These are phyloP conservation scores for Pteria penguin DNA, from an alignment of 2,888 invertebrate species.

Conservation along the genomic window DNA sequence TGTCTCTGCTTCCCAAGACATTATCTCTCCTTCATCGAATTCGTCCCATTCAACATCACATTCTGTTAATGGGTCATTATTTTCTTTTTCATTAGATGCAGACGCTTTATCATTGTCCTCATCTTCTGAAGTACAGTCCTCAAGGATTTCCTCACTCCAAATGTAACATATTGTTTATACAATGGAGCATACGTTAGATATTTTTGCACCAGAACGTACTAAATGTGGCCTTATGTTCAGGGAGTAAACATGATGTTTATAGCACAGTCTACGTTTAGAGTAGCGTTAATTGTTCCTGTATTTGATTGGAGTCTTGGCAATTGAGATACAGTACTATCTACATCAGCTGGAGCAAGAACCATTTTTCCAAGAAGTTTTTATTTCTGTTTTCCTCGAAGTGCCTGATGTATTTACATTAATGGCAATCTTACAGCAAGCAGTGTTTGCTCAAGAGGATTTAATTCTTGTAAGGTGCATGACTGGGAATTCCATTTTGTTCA, in stretches of 20 bases:
- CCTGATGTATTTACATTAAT: constrained; percentile 47
- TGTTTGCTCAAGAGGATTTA: constrained; percentile 44
- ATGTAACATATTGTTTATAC: background rate
- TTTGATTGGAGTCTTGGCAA: constrained; percentile 37
- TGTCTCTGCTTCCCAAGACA: constrained; percentile 40
- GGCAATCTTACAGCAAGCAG: constrained; percentile 40
- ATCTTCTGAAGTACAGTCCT: background rate
- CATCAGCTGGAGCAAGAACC: constrained; percentile 49
- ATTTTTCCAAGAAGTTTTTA: constrained; percentile 45
- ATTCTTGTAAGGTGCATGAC: constrained; percentile 14
- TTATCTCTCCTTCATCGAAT: constrained; percentile 38
- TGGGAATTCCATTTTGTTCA: constrained; percentile 45
- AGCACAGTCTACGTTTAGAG: constrained; percentile 40
- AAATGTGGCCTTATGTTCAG: constrained; percentile 46
- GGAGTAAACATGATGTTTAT: constrained; percentile 47
- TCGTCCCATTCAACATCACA: constrained; percentile 46
- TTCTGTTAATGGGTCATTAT: background rate
- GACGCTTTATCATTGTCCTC: background rate
- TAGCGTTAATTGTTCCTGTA: constrained; percentile 43
- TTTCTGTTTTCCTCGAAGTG: constrained; percentile 42
- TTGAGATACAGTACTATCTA: constrained; percentile 39
- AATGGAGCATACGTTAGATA: background rate
- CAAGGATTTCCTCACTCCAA: background rate
- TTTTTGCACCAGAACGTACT: constrained; percentile 34
- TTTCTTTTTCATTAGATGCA: background rate